Evolutionary conservation across 2,113 vertebrate genomes (phyloP).

Genomic region (Corvus moneduloides): DNA sequence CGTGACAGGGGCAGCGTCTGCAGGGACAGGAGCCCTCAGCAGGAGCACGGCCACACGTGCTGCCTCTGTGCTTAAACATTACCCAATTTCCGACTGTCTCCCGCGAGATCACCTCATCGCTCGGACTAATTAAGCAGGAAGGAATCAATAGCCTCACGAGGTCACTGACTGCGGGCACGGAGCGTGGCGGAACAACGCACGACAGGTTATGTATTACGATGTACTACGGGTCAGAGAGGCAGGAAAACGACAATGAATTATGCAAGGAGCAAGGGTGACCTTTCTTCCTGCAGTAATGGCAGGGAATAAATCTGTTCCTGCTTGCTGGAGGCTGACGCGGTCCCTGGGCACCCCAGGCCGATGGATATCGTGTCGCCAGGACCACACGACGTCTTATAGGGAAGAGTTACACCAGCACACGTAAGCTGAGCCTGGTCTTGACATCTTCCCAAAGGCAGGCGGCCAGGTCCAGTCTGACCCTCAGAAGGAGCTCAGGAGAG

Average conservation of each 20-base stretch:
- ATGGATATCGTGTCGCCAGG: fast-evolving
- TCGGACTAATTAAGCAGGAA: not conserved
- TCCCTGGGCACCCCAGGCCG: fast-evolving
- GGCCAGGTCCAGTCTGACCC: not conserved
- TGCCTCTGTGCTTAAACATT: not conserved
- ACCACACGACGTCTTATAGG: fast-evolving
- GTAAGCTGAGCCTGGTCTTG: fast-evolving
- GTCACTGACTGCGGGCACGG: not conserved
- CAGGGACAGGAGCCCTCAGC: not conserved
- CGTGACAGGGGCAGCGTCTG: fast-evolving
- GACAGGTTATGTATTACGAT: fast-evolving
- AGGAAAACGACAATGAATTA: not conserved
- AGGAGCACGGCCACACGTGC: not conserved
- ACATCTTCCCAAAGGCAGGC: not conserved
- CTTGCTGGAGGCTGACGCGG: fast-evolving
- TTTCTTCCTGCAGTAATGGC: not conserved
- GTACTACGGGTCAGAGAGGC: not conserved
- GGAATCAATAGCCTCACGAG: not conserved
- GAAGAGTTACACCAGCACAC: fast-evolving
- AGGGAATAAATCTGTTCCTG: not conserved
- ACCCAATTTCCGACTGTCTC: not conserved
- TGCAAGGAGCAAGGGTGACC: not conserved
- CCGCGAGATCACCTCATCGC: not conserved
- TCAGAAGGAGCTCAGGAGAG: not conserved
- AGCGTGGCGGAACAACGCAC: fast-evolving